Evolutionary conservation across 2,797 vertebrate species (phyloP).

Genomic region (Danio kyathit): DNA sequence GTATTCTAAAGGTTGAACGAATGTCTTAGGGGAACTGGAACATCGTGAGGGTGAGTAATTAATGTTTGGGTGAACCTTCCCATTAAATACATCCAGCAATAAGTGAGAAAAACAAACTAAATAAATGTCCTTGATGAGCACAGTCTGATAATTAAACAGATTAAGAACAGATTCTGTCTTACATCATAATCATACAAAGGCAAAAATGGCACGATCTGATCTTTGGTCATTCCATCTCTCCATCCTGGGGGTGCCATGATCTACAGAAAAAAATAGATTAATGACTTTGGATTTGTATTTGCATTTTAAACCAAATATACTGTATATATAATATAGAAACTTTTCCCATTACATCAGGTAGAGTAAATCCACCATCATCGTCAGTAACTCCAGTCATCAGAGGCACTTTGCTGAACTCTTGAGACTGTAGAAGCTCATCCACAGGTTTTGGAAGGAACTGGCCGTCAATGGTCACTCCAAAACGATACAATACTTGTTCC

Average conservation of each 20-base stretch:
- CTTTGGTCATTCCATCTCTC: slow-evolving; percentile 75
- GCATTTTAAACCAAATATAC: background rate
- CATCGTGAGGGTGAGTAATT: no score
- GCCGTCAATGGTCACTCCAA: slow-evolving; percentile 65
- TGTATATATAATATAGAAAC: no score
- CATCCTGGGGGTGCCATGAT: slow-evolving; percentile 67
- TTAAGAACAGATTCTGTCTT: slow-evolving; percentile 51
- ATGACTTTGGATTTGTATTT: background rate
- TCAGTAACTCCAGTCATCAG: slow-evolving; percentile 76
- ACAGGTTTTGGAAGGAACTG: slow-evolving; percentile 70
- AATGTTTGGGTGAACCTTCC: no score
- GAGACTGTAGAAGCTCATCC: slow-evolving; percentile 63
- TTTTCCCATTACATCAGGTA: slow-evolving; percentile 67
- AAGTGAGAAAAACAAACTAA: background rate
- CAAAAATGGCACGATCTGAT: slow-evolving; percentile 31
- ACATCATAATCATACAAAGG: slow-evolving; percentile 62
- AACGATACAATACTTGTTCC: slow-evolving; percentile 48
- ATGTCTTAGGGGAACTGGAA: no score
- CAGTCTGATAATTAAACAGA: no score
- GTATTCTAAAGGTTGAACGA: no score
- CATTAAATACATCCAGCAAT: background rate
- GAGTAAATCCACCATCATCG: slow-evolving; percentile 72
- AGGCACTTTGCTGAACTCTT: slow-evolving; percentile 71
- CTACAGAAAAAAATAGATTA: slow-evolving; percentile 56
- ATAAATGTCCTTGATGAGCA: no score